Evolutionary conservation across 2,888 invertebrate genomes (phyloP), one percentile per base, ranked within the genome.

Genomic region (Lasioglossum leucozonium): DNA sequence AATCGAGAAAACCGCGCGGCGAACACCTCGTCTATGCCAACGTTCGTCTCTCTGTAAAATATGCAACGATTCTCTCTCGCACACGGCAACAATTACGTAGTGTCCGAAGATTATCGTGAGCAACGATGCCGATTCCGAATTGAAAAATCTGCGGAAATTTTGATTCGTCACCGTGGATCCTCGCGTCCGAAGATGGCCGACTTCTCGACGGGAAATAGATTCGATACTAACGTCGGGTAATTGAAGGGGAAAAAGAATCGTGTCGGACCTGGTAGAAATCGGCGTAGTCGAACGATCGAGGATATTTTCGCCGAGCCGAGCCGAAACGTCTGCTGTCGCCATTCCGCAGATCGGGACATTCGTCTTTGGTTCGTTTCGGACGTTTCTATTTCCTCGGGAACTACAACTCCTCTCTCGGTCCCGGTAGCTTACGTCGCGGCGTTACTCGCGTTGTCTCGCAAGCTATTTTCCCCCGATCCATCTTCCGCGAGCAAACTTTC

Each of bases 311-410:
- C 10, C 47, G 22, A 47, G 26, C 11, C 26, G 26, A 58, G 26
- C 26, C 30, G 58, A 58, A 58, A 58, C 26, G 16, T 65, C 37
- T 77, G 47, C 62, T 78, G 51, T 78, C 77, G 58, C 16, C 72
- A 67, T 77, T 77, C 58, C 74, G n/a, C 77, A 72, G 47, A 80
- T 72, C 47, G 47, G 58, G 16, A 47, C 75, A 84, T 82, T 81
- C 75, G 67, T 87, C 84, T 82, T 77, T 34, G 34, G 62, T 44
- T 18, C 58, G 67, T 16, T 58, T 55, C n/a, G 72, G 76, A 77
- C 81, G 78, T 77, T 87, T 82, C 82, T 83, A 79, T 83, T 87
- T 77, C 72, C 75, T 62, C 79, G 44, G 34, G 22, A 86, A 75
- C 69, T 22, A 55, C 58, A 34, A 26, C 34, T 26, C 22, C 65